These are phyloP conservation scores for Bilobella aurantiaca DNA, from an alignment of 1,140 invertebrate genomes.

Conservation along the genomic window DNA sequence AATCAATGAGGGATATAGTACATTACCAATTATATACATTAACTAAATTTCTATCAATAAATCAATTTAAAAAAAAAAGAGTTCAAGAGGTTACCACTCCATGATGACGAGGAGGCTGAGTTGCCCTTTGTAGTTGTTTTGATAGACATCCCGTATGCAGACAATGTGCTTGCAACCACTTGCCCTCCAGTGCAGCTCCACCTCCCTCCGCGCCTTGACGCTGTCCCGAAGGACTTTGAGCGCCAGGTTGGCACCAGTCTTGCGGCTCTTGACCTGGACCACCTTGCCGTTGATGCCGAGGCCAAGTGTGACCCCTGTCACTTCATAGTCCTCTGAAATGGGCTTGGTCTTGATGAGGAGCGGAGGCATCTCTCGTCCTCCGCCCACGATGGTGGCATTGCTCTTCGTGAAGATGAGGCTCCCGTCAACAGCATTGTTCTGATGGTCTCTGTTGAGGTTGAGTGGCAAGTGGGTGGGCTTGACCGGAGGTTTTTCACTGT, in stretches of 20 bases:
- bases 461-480: conserved; percentile 27
- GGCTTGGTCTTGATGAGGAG: conserved; percentile 54
- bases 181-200: conserved; percentile 88
- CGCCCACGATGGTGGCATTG: conserved; percentile 10
- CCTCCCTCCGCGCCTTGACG: conserved; percentile 82
- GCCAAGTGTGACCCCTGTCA: conserved; percentile 89
- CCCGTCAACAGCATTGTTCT: conserved; percentile 18
- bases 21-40: too few relatives aligned
- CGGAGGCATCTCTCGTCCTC: conserved; percentile 25
- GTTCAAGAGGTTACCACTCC: conserved; percentile 70
- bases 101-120: conserved; percentile 91
- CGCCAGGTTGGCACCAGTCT: conserved; percentile 65
- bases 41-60: too few relatives aligned
- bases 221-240: conserved; percentile 86
- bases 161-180: conserved; percentile 86
- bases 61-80: too few relatives aligned
- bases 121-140: conserved; percentile 81
- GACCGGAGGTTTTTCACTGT: conserved; percentile 13
- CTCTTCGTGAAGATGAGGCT: conserved; percentile 12
- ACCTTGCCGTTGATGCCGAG: conserved; percentile 96
- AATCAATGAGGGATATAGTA: too few relatives aligned
- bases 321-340: conserved; percentile 84
- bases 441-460: conserved; percentile 19
- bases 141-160: conserved; percentile 86
- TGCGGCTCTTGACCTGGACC: conserved; percentile 59